A percentile compares a stretch with the other conserved stretches of the same genome.
Conservation (phyloP, 1,140 invertebrate species). For the Drosophila mauritiana region DNA sequence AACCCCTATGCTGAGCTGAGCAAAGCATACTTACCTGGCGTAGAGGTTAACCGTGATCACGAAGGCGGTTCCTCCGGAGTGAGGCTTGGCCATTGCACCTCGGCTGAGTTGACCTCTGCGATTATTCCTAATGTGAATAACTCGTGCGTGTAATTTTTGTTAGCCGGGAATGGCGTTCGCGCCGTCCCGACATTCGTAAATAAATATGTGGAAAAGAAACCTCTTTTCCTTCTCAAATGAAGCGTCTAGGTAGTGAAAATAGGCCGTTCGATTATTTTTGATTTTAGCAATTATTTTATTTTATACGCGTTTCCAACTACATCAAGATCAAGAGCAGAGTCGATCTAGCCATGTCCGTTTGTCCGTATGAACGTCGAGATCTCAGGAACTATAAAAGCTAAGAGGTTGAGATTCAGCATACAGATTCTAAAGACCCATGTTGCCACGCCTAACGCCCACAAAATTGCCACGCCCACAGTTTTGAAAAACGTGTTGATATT, state of each 20-base stretch:
- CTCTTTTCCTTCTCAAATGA: too few relatives aligned
- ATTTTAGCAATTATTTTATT: too few relatives aligned
- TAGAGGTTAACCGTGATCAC: conserved; percentile 88
- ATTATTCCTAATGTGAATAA: conserved; percentile 85
- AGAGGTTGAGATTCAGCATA: too few relatives aligned
- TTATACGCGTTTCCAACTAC: too few relatives aligned
- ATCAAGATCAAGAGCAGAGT: not conserved
- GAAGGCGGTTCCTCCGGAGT: conserved; percentile 88
- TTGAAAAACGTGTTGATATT: too few relatives aligned
- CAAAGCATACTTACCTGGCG: conserved; percentile 86
- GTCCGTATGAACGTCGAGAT: not conserved
- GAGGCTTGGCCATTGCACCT: conserved; percentile 85
- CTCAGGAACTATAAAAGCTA: not conserved
- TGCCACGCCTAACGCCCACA: not conserved
- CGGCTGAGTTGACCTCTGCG: conserved; percentile 80
- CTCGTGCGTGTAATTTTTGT: conserved; percentile 84
- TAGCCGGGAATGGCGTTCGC: conserved; percentile 85
- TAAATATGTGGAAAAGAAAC: too few relatives aligned
- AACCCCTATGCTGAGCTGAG: not conserved
- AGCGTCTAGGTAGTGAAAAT: too few relatives aligned
- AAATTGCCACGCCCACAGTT: too few relatives aligned
- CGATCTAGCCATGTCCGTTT: not conserved
- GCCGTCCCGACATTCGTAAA: conserved; percentile 70
- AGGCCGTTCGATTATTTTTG: too few relatives aligned
- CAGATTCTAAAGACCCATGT: not conserved